Base-by-base conservation (phyloP, 1,140 invertebrate species). In the Lucilia cuprina region DNA sequence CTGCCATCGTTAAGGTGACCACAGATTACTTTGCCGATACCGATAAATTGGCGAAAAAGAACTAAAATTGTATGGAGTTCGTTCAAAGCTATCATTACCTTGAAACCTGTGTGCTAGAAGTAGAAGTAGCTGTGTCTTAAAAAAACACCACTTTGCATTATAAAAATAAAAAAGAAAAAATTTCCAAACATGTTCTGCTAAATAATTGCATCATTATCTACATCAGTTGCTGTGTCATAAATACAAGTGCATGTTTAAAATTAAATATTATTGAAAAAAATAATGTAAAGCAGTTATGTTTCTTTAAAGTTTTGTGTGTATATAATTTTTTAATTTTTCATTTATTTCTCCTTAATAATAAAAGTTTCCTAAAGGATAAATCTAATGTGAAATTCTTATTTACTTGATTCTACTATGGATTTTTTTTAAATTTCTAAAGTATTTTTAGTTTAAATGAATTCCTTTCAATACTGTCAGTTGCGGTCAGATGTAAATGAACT, bases 1-100 rank as follows among this genome's bases (percentile, higher is more conserved):
- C 93, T 19, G 92, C 91, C 2, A 87, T 95, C 19, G 91, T 95
- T 4, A 93, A 93, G 86, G 86, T 94, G 84, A 94, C 94, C n/a
- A 92, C 92, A 35, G 93, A 92, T 86, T 95, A 95, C 74, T 87
- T 91, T 77, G 86, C 86, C 34, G 89, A 90, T 34, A 84, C 87
- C 70, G 89, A 91, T 82, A 89, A 89, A 35, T 84, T 90, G 83
- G 86, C 86, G 86, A 41, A 77, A 77, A 77, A 70, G 65, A 70
- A 70, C 21, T 70, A 70, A 80, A 49, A 80, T 78, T 10, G 9
- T 41, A 41, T 80, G 86, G 41, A 41, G 41, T 41, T 30, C 25
- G 25, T 30, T 30, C 25, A 30, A 84, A 74, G 85, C 88, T 41
- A 41, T 41, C 10, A 41, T 13, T 86, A 10, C 3, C 14, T 78